Evolutionary conservation across 2,797 vertebrate genomes (phyloP).

Genomic region (Coregonus sp.): DNA sequence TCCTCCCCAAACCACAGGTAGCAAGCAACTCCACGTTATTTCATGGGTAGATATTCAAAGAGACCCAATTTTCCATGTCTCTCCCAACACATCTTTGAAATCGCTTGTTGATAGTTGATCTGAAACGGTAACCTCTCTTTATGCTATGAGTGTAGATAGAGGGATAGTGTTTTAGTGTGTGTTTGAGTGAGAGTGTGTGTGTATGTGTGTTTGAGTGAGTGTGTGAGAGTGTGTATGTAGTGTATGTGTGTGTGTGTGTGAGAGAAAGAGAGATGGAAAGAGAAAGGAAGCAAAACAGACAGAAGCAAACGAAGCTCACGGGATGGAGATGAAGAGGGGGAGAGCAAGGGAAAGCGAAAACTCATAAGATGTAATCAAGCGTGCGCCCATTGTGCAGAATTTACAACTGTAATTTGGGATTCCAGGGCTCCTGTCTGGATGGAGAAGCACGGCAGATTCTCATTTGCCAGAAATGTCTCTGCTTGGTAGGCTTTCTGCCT

Average conservation of each 20-base stretch:
- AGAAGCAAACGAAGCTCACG: constrained; percentile 47
- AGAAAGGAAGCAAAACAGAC: constrained; percentile 44
- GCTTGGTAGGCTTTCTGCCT: constrained; percentile 49
- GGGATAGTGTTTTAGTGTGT: neutral
- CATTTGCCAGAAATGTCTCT: constrained; percentile 64
- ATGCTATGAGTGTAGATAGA: too few species aligned
- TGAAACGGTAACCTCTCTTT: neutral
- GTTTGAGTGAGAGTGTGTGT: neutral
- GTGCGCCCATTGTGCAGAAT: constrained; percentile 67
- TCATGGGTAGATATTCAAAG: constrained; percentile 52
- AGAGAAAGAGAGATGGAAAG: constrained; percentile 25
- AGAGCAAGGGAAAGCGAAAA: constrained; percentile 47
- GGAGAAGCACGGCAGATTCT: constrained; percentile 67
- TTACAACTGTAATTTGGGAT: constrained; percentile 71
- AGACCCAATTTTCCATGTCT: neutral
- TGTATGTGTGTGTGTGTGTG: constrained; percentile 2
- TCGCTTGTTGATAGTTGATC: constrained; percentile 10
- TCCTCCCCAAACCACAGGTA: constrained; percentile 30
- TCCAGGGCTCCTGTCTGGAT: constrained; percentile 60
- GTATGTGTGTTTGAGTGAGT: neutral
- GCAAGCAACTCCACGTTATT: constrained; percentile 49
- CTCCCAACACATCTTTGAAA: constrained; percentile 25
- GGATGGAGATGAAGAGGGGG: constrained; percentile 38
- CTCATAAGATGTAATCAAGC: constrained; percentile 72
- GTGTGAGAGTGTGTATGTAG: neutral